Evolutionary conservation across 2,113 vertebrate species (phyloP), one percentile per base, ranked within the genome.

Genomic region (Corythaixoides concolor): DNA sequence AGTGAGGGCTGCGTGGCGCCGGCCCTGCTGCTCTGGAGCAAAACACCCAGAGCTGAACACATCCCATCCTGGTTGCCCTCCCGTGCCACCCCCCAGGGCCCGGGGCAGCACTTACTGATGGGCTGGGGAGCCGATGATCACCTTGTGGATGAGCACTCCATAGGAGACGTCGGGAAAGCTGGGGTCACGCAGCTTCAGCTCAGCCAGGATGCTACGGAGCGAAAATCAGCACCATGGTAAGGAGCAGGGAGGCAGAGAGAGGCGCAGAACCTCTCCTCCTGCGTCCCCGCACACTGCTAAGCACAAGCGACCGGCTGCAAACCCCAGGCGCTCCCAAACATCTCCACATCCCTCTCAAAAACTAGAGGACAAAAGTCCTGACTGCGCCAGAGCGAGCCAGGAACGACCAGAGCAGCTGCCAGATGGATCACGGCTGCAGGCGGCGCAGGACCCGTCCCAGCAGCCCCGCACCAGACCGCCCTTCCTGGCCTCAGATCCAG

Each of bases 131-230:
- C 99, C 99, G 5, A 97, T 94, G 97, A 99, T 99, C 88, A 99
- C 99, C 94, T 97, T 98, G 97, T 99, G 99, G 96, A 99, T 99
- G 43, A 99, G 98, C 85, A 99, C 98, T 7, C 99, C 99, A 0
- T 99, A 97, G 37, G 98, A 98, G 66, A 99, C 98, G 1, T 99
- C 98, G 0, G 99, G 99, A 89, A 99, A 99, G 63, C 96, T 97
- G 5, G 98, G 96, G 69, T 99, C 99, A 83, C 99, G 98, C 78
- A 99, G 94, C 97, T 99, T 99, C 89, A 99, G 96, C 96, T 99
- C 98, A 7, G 98, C 95, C 62, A 99, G 98, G 96, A 99, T 99
- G 94, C 99, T 99, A 94, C 33, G 67, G 27, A 7, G 45, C 2
- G 50, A 67, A 73, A 32, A 53, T 2, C 4, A 3, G 23, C 30